Base-by-base conservation (phyloP, 2,888 invertebrate species). In the Pharmacophagus antenor region DNA sequence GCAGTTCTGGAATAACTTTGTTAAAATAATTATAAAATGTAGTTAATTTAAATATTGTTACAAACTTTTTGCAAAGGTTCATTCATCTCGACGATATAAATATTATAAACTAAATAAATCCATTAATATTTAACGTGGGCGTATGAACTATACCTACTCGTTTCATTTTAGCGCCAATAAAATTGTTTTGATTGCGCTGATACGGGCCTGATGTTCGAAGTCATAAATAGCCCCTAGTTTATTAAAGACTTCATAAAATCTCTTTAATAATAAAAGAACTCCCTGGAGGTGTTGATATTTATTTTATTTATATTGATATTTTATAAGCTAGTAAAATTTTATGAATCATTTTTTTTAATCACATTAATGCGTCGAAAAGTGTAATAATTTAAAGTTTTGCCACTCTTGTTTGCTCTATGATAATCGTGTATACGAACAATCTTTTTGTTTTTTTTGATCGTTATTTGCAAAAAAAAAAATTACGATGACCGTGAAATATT, bases 241-340 rank as follows among this genome's bases (percentile, higher is more conserved):
- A 55, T 54, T 54, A 44, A 54, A 21, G 31, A 44, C 50, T 42
- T 42, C 58, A 54, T 55, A 50, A 55, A 60, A 44, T 54, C 22
- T 23, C 55, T 60, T 44, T 17, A 51, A 50, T n/a, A n/a, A 37
- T 44, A 50, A 50, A 57, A 8, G 44, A 46, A 51, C 37, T 44
- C 21, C 2, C 23, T 15, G 22, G 18, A 10, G 55, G 15, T n/a
- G 23, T 20, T 58, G 21, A 46, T 25, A 54, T n/a, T n/a, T n/a
- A n/a, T 27, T 31, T 44, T 54, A 50, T 50, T 54, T 46, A 44
- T 60, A 50, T 23, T 44, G 22, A 18, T 54, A 44, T 59, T 56
- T 58, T 23, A 52, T 58, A 52, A 18, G 2, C n/a, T 6, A n/a
- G 31, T n/a, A 17, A 17, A n/a, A 18, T 47, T 48, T 37, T 18